Conservation (phyloP, 2,888 invertebrate species). For the Adelphocoris suturalis region DNA sequence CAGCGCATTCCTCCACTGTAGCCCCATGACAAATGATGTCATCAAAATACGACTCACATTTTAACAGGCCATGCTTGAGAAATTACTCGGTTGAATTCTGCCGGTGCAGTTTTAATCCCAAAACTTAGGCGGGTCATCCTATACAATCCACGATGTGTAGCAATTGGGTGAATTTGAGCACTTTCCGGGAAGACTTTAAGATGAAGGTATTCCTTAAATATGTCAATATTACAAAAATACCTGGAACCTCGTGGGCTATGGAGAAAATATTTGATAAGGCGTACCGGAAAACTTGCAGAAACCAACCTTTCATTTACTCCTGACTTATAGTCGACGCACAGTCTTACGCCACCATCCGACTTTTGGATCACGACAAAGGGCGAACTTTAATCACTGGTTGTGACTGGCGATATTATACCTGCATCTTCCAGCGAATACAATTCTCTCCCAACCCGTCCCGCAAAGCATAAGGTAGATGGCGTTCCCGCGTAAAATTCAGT, state of each 20-base stretch:
- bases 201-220: conserved; percentile 73
- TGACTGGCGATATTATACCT: conserved; percentile 69
- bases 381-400: conserved; percentile 68
- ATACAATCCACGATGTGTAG: conserved; percentile 62
- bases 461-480: conserved; percentile 70
- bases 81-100: conserved; percentile 71
- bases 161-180: conserved; percentile 58
- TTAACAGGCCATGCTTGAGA: too few relatives aligned
- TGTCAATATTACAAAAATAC: conserved; percentile 74
- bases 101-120: too few relatives aligned
- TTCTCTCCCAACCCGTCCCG: conserved; percentile 66
- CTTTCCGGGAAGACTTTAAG: conserved; percentile 53
- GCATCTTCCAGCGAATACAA: conserved; percentile 59
- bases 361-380: conserved; percentile 63
- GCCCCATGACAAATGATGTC: too few relatives aligned
- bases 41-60: too few relatives aligned
- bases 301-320: conserved; percentile 41
- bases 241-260: background rate
- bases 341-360: conserved; percentile 65
- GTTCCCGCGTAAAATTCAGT: conserved; percentile 66
- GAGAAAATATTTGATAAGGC: conserved; percentile 24
- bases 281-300: conserved; percentile 33
- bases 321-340: conserved; percentile 73
- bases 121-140: conserved; percentile 67
- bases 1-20: too few relatives aligned